Evolutionary conservation across 2,888 invertebrate species (phyloP).

Genomic region (Lasioglossum leucozonium): DNA sequence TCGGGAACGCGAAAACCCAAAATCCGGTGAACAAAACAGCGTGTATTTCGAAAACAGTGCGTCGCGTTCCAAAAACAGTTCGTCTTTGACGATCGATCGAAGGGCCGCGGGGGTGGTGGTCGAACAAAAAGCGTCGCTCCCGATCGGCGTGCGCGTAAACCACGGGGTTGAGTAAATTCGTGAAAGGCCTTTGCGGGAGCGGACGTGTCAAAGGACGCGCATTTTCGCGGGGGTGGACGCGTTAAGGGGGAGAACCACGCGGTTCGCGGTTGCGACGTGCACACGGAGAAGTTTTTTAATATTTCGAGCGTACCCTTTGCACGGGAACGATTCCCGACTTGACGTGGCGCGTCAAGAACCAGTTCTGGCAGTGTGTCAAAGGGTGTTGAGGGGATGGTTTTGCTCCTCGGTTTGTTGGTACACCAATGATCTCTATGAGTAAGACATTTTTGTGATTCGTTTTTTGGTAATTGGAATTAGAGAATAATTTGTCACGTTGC

Average conservation of each 20-base stretch:
- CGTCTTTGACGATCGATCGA: not conserved
- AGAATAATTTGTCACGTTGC: not conserved
- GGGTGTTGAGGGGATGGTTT: constrained; percentile 23
- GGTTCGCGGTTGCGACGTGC: not conserved
- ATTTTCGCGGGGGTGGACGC: not conserved
- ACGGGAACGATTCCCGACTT: constrained; percentile 23
- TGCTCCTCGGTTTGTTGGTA: not conserved
- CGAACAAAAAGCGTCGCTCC: not conserved
- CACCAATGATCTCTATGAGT: not conserved
- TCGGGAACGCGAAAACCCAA: not conserved
- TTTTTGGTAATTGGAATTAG: not conserved
- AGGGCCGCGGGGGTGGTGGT: not conserved
- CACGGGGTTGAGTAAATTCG: not conserved
- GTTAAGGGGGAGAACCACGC: not conserved
- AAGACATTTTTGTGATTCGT: not conserved
- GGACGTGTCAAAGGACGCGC: not conserved
- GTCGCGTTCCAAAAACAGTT: not conserved
- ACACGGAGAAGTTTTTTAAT: not conserved
- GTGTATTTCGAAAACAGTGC: not conserved
- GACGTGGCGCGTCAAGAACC: constrained; percentile 64
- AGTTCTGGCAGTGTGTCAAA: constrained; percentile 35
- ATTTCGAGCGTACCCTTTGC: not conserved
- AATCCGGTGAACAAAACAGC: not conserved
- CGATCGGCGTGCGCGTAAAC: not conserved
- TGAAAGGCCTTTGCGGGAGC: not conserved